Base-by-base conservation (phyloP, 2,113 vertebrate species). In the Cyanoliseus patagonus region DNA sequence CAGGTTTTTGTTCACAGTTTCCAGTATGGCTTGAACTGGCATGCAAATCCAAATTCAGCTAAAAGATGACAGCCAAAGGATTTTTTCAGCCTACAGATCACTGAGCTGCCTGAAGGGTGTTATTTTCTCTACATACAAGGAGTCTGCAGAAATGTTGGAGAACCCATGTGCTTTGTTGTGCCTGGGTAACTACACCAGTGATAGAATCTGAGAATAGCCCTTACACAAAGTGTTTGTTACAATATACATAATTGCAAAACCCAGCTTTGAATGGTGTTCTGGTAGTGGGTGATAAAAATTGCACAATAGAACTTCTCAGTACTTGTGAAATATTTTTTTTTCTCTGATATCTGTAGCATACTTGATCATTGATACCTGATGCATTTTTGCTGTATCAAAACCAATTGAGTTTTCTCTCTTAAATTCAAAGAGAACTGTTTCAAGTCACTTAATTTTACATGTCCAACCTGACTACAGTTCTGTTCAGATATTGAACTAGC, bases 31-130 rank as follows among this genome's bases (percentile, higher is more conserved):
- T 92, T 85, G 51, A 88, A 63, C 49, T 27, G 79, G 69, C 61
- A 92, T 28, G 51, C 49, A 88, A 93, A 86, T 77, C 23, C 68
- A 92, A 77, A 93, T 90, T 80, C 46, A 90, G 23, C 46, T 93
- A 6, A 30, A 67, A 93, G 11, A 64, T 68, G 77, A 76, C 37
- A 91, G 42, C 25, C 73, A 88, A 80, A 63, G 82, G 25, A 41
- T 51, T 83, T 85, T 92, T 86, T 83, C 53, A 69, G 22, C 63
- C 31, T 49, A 30, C n/a, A 42, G 55, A 49, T 64, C 74, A 28
- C 68, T 88, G 49, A 86, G 4, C 79, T 74, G 72, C 68, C 72
- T 0, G 2, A 83, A 86, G 76, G 27, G 0, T 78, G 35, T 52
- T 90, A 9, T 66, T 90, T 90, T 39, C 51, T 74, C 44, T 69